These are phyloP conservation scores for Myotis vivesi DNA, from an alignment of 2,797 vertebrate species.

Conservation along the genomic window DNA sequence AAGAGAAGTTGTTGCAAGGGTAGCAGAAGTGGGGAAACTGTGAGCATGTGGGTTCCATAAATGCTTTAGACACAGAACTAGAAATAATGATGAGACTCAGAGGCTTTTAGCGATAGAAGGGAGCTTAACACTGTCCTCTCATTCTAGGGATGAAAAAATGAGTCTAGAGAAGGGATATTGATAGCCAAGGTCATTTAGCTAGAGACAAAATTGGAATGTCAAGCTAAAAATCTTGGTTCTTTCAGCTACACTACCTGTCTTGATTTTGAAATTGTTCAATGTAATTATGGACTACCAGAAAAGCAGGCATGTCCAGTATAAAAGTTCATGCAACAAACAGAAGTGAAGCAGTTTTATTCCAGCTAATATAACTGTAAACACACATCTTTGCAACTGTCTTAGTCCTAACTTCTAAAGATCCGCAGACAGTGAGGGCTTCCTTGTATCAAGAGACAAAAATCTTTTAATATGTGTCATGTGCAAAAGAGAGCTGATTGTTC, in stretches of 20 bases:
- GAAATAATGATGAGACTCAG: neutral
- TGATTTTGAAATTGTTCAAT: neutral
- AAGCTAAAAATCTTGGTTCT: slow-evolving; percentile 10
- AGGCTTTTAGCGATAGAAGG: neutral
- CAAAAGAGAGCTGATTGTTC: slow-evolving; percentile 1
- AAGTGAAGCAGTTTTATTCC: neutral
- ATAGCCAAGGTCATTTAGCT: neutral
- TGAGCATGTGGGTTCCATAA: neutral
- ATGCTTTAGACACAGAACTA: neutral
- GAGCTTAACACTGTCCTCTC: neutral
- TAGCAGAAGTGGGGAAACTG: neutral
- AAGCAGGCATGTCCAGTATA: neutral
- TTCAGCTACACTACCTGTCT: neutral
- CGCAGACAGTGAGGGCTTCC: neutral
- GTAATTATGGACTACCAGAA: neutral
- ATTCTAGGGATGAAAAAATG: neutral
- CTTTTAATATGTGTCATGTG: neutral
- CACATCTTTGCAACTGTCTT: neutral
- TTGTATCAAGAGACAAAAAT: neutral
- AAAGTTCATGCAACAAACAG: neutral
- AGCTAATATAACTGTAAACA: slow-evolving; percentile 6
- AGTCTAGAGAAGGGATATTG: neutral
- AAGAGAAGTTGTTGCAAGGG: neutral
- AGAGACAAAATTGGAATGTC: neutral
- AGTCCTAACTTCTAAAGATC: slow-evolving; percentile 8